Evolutionary conservation across 2,888 invertebrate species (phyloP).

Genomic region (Aphrophora alni): DNA sequence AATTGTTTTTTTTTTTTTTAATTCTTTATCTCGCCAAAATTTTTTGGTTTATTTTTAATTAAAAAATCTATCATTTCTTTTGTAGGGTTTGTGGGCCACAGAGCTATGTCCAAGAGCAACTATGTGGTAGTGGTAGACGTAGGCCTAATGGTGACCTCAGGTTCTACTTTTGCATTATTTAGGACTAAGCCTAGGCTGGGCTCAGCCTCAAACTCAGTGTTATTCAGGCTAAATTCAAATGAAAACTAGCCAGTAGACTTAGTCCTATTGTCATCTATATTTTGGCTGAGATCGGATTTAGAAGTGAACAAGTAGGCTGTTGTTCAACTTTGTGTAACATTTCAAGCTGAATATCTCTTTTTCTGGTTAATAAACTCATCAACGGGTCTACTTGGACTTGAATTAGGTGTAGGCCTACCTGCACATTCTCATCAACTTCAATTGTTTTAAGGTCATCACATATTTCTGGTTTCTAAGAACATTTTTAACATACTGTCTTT

Average conservation of each 20-base stretch:
- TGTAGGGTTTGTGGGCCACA: conserved; percentile 2
- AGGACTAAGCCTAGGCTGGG: too few species aligned
- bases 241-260: not conserved
- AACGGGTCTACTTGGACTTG: not conserved
- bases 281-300: not conserved
- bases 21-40: not conserved
- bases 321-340: not conserved
- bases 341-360: not conserved
- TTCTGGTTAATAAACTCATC: not conserved
- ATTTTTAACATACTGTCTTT: too few species aligned
- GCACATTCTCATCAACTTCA: too few species aligned
- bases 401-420: not conserved
- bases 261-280: not conserved
- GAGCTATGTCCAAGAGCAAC: not conserved
- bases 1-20: too few species aligned
- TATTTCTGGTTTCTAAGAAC: too few species aligned
- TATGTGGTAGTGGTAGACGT: not conserved
- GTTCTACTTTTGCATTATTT: not conserved
- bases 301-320: not conserved
- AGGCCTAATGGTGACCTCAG: not conserved
- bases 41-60: not conserved
- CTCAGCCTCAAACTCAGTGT: not conserved
- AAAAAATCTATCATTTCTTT: not conserved
- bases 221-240: not conserved
- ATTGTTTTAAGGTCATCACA: too few species aligned